phyloP scores from a whole-genome alignment of 1,140 invertebrate genomes.

The Chrysopa pallens region DNA sequence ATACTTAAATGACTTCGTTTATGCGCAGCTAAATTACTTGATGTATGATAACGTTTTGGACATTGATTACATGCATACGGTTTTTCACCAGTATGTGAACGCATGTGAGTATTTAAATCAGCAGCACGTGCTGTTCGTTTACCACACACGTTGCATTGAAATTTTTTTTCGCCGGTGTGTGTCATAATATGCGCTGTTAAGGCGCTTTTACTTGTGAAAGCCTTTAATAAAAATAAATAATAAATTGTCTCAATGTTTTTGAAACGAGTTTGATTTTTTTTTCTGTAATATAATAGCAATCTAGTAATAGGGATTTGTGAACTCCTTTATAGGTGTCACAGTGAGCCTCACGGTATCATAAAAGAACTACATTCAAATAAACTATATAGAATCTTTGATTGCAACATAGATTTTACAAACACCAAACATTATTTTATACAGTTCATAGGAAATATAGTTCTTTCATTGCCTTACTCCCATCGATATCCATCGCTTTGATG shows the following conservation, averaged over 20 bases:
- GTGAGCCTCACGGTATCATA: too few species aligned
- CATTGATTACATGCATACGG: conserved; percentile 31
- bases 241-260: neutral
- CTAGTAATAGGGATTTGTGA: too few species aligned
- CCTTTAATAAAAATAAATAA: conserved; percentile 3
- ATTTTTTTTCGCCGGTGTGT: conserved; percentile 23
- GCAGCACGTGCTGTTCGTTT: conserved; percentile 11
- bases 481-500: too few species aligned
- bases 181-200: conserved; percentile 13
- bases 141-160: conserved; percentile 15
- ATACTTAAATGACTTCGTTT: conserved; percentile 29
- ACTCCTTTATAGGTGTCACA: too few species aligned
- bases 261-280: too few species aligned
- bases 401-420: too few species aligned
- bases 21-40: conserved; percentile 30
- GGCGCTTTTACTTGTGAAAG: conserved; percentile 14
- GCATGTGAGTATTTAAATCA: conserved; percentile 27
- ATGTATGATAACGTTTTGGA: conserved; percentile 26
- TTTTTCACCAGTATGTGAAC: conserved; percentile 25
- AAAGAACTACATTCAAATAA: too few species aligned
- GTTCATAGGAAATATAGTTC: too few species aligned
- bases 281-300: too few species aligned
- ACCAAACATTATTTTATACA: too few species aligned
- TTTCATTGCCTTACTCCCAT: too few species aligned
- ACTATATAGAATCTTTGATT: too few species aligned